Percentiles rank a stretch among this genome's conserved stretches.
Evolutionary conservation across 2,888 invertebrate species (phyloP).

Genomic region (Dicyrtomina minuta): DNA sequence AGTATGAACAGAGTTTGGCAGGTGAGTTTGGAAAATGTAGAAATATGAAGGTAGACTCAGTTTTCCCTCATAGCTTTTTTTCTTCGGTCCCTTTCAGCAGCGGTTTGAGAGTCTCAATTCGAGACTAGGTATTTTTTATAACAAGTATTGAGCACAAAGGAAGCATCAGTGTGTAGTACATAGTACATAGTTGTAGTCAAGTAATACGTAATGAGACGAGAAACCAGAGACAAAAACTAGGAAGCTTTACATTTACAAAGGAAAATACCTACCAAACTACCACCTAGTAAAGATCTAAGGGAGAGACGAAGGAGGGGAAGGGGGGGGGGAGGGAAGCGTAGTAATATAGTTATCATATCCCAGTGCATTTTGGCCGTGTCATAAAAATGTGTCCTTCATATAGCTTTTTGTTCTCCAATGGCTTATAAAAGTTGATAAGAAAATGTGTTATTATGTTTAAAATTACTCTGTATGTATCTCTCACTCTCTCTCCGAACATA

Average conservation of each 20-base stretch:
- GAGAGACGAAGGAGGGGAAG: neutral
- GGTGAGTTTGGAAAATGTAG: no score
- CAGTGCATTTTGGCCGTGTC: neutral
- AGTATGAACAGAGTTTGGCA: no score
- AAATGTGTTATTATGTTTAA: neutral
- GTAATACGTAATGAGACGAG: no score
- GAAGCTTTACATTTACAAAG: no score
- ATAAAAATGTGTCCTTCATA: neutral
- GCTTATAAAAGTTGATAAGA: constrained; percentile 8
- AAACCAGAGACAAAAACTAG: no score
- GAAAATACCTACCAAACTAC: neutral
- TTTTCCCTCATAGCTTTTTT: no score
- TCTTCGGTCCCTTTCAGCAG: no score
- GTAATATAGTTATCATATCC: neutral
- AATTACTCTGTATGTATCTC: neutral
- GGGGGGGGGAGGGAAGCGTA: neutral
- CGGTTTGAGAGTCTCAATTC: no score
- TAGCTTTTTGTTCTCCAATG: neutral
- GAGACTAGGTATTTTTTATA: neutral
- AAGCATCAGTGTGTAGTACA: neutral
- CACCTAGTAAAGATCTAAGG: neutral
- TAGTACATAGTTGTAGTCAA: no score
- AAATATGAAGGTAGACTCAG: no score
- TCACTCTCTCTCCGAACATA: neutral
- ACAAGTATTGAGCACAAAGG: constrained; percentile 3